phyloP scores from a whole-genome alignment of 2,113 vertebrate genomes.

The Heterocephalus glaber region DNA sequence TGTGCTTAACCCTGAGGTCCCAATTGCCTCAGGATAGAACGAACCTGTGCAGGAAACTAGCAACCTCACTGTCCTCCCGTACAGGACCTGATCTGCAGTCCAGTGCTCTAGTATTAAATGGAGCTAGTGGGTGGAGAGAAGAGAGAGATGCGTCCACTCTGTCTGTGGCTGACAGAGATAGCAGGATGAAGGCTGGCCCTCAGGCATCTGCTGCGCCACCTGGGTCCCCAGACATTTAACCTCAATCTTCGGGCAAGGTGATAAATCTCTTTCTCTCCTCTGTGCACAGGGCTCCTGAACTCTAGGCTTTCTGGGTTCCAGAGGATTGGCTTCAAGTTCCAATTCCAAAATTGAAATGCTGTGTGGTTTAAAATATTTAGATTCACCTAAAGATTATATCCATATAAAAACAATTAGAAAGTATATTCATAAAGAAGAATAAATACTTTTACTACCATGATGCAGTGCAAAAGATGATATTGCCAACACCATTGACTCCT shows the following conservation, averaged over 20 bases:
- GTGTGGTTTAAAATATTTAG: background rate
- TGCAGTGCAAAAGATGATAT: background rate
- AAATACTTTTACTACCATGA: background rate
- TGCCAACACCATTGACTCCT: background rate
- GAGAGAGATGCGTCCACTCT: background rate
- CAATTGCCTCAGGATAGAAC: background rate
- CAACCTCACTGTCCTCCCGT: background rate
- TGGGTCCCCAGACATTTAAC: background rate
- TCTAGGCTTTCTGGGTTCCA: background rate
- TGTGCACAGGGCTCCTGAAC: background rate
- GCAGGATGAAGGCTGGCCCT: background rate
- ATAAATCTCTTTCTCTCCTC: background rate
- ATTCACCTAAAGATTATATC: background rate
- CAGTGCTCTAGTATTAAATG: background rate
- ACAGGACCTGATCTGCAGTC: background rate
- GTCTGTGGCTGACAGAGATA: background rate
- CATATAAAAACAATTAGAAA: background rate
- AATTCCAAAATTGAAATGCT: background rate
- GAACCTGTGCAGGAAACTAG: background rate
- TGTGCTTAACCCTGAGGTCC: background rate
- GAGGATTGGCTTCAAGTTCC: background rate
- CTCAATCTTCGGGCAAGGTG: background rate
- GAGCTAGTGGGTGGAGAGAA: background rate
- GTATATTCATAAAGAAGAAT: background rate
- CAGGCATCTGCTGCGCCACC: background rate